phyloP scores from a whole-genome alignment of 1,140 invertebrate genomes.

The Aethina tumida region DNA sequence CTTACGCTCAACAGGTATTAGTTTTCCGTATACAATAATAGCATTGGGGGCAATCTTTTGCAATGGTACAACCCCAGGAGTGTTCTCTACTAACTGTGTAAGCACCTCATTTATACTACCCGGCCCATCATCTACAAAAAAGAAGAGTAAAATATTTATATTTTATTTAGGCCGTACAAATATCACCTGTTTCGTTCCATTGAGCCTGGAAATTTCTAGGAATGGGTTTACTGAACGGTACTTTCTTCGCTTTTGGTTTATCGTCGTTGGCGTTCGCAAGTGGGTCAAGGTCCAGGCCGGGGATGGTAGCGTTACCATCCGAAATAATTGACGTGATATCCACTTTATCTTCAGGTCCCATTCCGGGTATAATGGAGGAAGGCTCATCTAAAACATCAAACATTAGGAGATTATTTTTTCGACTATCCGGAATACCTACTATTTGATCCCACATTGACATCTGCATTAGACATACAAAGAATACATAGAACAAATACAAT shows the following conservation, averaged over 20 bases:
- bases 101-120: slow-evolving; percentile 50
- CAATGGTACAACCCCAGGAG: slow-evolving; percentile 56
- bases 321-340: slow-evolving; percentile 49
- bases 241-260: slow-evolving; percentile 59
- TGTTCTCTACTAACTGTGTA: slow-evolving; percentile 59
- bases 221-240: slow-evolving; percentile 91
- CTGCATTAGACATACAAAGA: no score
- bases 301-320: slow-evolving; percentile 58
- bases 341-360: slow-evolving; percentile 88
- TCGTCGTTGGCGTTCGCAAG: slow-evolving; percentile 54
- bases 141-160: slow-evolving; percentile 5
- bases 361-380: slow-evolving; percentile 75
- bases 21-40: slow-evolving; percentile 69
- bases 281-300: slow-evolving; percentile 76
- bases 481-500: no score
- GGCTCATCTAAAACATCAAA: slow-evolving; percentile 55
- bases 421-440: no score
- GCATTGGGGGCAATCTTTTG: slow-evolving; percentile 63
- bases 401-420: no score
- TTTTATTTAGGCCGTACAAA: slow-evolving; percentile 13
- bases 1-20: slow-evolving; percentile 62
- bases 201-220: slow-evolving; percentile 92
- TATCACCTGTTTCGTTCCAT: slow-evolving; percentile 73
- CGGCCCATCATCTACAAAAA: slow-evolving; percentile 44
- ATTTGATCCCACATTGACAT: no score